Base-by-base conservation (phyloP, 92 coral and sea anemone genomes). In the Umimayanthus chanpuru region DNA sequence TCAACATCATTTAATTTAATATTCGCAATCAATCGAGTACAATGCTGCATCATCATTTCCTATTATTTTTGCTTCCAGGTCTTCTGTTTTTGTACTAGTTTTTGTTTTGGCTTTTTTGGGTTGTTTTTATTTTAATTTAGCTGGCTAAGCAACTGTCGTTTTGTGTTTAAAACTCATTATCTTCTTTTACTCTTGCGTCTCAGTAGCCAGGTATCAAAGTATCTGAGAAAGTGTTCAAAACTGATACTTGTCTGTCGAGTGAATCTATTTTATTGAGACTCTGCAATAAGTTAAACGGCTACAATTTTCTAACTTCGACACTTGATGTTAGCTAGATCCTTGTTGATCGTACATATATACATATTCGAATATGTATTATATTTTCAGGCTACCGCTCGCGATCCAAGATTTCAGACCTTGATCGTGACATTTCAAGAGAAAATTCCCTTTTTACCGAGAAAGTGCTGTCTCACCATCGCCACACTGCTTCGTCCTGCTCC, bases 321-420 rank as follows among this genome's bases (percentile, higher is more conserved):
- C 18, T 74, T 38, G 67, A 6, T 61, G 23, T 7, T 61, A 21
- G 16, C 56, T 50, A 50, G 18, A 28, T 16, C 23, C 77, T 15
- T 74, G 49, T 39, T 39, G 26, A 74, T 32, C 20, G 79, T 74
- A 23, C 15, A 38, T 39, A 5, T 40, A 74, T n/a, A n/a, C n/a
- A n/a, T 39, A 36, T 61, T 20, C 14, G 68, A 18, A 18, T 16
- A 61, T 83, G 41, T 18, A 26, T 70, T 67, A 6, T 70, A 21
- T 43, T 83, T 26, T 40, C 44, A 83, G 87, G 87, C 67, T 83
- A 70, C 50, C 87, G 87, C 44, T 83, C 87, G 15, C 76, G 79
- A 83, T 83, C 87, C n/a, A 83, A 83, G 77, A 83, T 68, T 83
- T 83, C 87, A 14, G 77, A 38, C 41, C 87, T 83, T 70, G 87